Percentiles rank a stretch among this genome's conserved stretches.
Evolutionary conservation across 2,888 invertebrate genomes (phyloP).

Genomic region (Dorcus parallelipipedus): DNA sequence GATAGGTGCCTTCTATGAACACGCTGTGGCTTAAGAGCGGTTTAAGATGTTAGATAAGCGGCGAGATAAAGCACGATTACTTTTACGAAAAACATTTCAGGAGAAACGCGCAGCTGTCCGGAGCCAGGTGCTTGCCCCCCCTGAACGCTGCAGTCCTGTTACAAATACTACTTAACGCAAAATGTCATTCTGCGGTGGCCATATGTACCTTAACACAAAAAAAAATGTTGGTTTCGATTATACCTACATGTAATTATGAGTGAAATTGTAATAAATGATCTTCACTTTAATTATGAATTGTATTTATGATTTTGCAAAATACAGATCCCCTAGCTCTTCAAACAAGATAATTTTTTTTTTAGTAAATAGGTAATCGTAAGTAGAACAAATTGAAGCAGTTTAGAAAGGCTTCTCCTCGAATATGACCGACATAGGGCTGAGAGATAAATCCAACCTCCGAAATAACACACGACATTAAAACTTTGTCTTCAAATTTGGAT

Average conservation of each 20-base stretch:
- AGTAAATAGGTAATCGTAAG: no score
- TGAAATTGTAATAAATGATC: no score
- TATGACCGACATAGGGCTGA: not conserved
- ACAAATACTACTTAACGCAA: not conserved
- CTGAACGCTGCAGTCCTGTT: no score
- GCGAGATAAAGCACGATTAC: constrained; percentile 35
- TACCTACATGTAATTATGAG: no score
- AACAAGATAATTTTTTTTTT: no score
- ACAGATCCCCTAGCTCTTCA: no score
- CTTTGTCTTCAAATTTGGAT: not conserved
- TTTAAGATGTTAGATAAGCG: constrained; percentile 36
- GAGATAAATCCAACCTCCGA: not conserved
- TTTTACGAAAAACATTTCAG: constrained; percentile 35
- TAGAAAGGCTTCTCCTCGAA: not conserved
- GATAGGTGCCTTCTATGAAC: constrained; percentile 5
- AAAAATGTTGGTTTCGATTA: no score
- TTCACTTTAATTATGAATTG: no score
- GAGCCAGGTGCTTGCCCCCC: constrained; percentile 30
- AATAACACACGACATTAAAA: not conserved
- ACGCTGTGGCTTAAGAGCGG: constrained; percentile 23
- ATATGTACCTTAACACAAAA: no score
- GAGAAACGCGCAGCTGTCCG: constrained; percentile 34
- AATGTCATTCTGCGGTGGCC: not conserved
- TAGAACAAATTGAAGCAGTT: not conserved
- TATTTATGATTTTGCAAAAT: no score